Base-by-base conservation (phyloP, 1,140 invertebrate species). In the Littorina saxatilis region DNA sequence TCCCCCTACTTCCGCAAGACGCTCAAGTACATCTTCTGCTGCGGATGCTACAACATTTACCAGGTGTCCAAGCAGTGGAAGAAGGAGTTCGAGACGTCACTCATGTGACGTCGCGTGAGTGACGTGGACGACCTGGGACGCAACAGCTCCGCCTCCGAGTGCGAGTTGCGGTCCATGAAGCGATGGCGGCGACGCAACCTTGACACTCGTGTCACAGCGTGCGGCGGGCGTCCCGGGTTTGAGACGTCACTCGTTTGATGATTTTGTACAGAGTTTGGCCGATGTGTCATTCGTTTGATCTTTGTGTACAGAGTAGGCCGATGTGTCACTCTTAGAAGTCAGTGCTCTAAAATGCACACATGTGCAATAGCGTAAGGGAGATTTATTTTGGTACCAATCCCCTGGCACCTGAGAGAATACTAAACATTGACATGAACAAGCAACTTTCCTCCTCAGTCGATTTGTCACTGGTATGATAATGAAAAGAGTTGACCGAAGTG, bases 1-100 rank as follows among this genome's bases (percentile, higher is more conserved):
- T 90, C 88, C 55, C 88, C 88, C 7, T 88, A 89, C 74, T 91
- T 90, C 80, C 74, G 90, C 29, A 86, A 85, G 68, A 90, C 88
- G 13, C 74, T 91, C 13, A 85, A 87, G 50, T 87, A 91, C 70
- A 86, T 91, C 35, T 79, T 91, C 29, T 87, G 87, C 63, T 90
- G 89, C 80, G 81, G 85, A 32, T 90, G 88, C 84, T 87, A 86
- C 66, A 83, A 83, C 70, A 82, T 85, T 27, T 82, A 85, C 66
- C 82, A 83, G 70, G 82, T 83, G 9, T 85, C 84, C 52, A 83
- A 74, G 74, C 58, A 83, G 35, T 83, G 84, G 76, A 87, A 83
- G 63, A 87, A 87, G 82, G 86, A 88, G 50, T 88, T 84, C 79
- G 84, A 85, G 43, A 85, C 84, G 2, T 85, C 84, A 27, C 72